phyloP scores from a whole-genome alignment of 2,113 vertebrate species.

The rat (Rattus norvegicus) region DNA sequence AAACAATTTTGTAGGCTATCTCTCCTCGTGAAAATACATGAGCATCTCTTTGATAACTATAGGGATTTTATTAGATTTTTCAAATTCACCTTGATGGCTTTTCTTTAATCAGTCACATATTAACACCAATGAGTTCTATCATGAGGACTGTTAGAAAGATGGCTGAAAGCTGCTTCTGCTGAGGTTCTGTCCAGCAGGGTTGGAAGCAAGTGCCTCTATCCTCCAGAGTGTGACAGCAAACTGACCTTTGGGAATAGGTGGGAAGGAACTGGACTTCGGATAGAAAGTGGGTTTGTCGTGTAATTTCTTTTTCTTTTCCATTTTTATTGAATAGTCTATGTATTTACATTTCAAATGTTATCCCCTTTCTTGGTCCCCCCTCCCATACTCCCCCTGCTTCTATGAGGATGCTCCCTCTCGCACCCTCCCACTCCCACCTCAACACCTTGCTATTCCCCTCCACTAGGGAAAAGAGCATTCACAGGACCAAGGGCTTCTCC shows the following conservation, averaged over 20 bases:
- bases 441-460: too few species aligned
- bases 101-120: neutral
- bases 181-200: neutral
- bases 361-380: neutral
- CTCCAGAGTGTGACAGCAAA: neutral
- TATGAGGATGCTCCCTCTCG: too few species aligned
- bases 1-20: neutral
- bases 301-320: neutral
- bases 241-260: neutral
- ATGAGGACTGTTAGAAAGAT: neutral
- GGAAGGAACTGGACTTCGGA: neutral
- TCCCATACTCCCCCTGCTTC: too few species aligned
- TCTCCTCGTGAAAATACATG: conserved; percentile 38
- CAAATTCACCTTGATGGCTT: conserved; percentile 3
- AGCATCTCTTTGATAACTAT: conserved; percentile 29
- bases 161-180: neutral
- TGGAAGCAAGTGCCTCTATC: neutral
- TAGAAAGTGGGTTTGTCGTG: neutral
- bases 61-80: conserved; percentile 25
- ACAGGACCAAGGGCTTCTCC: too few species aligned
- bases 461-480: too few species aligned
- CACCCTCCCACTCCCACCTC: too few species aligned
- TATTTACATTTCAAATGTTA: too few species aligned
- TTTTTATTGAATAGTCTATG: neutral
- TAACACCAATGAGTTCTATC: neutral